Evolutionary conservation across 2,113 vertebrate species (phyloP), one percentile per base, ranked within the genome.

Genomic region (Poeciliopsis prolifica): DNA sequence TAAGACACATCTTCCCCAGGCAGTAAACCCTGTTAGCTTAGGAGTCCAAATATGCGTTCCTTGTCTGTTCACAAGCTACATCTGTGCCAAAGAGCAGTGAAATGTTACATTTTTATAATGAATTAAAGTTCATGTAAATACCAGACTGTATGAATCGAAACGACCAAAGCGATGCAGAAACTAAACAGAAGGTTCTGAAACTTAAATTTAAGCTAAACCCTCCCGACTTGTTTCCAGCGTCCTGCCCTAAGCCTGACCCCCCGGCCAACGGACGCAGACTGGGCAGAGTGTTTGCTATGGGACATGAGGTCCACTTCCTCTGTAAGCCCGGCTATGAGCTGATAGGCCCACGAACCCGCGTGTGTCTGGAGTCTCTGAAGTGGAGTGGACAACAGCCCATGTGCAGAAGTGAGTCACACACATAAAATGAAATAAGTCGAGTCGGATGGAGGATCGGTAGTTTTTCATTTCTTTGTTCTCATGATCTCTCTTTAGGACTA

Each of bases 371-470:
- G 0, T 86, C 95, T 72, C 84, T 78, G 77, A 95, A 79, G 0
- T 97, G 96, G 96, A 97, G 95, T 0, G 95, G 96, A 70, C 92
- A 93, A 77, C 89, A 93, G 42, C 92, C 96, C 7, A 81, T 81
- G 86, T 97, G 96, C 91, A 92, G 89, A 82, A 86, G 96, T 96
- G 62, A 82, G 79, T 81, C 29, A 54, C 2, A 13, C 14, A 31
- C 7, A 4, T 3, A 2, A 37, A 37, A 37, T 37, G 3, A 22
- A 14, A 29, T 26, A 26, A 40, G 8, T 35, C 3, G 7, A 26
- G 3, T 17, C 1, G 15, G n/a, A 14, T 7, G 1, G 6, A 17
- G 24, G 64, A 14, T 13, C n/a, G 30, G 1, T 26, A 4, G 68
- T 61, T 15, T 68, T 30, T 79, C 7, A 48, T 17, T 2, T 33